Evolutionary conservation across 2,113 vertebrate genomes (phyloP), one percentile per base, ranked within the genome.

Genomic region (Entelurus aequoreus): DNA sequence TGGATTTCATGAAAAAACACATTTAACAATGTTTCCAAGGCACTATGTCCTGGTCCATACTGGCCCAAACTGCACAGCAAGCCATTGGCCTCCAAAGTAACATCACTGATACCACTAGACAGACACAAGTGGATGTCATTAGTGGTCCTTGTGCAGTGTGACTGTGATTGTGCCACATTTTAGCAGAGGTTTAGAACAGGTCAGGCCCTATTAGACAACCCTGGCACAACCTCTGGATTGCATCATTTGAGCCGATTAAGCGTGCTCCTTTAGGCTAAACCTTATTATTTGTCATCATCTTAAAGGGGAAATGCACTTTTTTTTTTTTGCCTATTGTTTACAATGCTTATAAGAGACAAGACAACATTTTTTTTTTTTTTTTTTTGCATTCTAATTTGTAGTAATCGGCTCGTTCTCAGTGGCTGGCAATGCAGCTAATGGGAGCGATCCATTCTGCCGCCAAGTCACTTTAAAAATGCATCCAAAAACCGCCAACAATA

Each of bases 181-280:
- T 66, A 62, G 28, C 58, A 42, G 10, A 2, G 6, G 47, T 74
- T 78, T 67, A 56, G 11, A 48, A 68, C 28, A 2, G 63, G 70
- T 75, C 69, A 73, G 69, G 63, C 63, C 49, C 47, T 54, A 71
- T 87, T 83, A 78, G 28, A 72, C 63, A 77, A 76, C 71, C 72
- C 67, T 84, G 86, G 71, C 78, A 74, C 19, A 65, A 75, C 50
- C 72, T 61, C 63, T 56, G 59, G 63, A 59, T 68, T 84, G 70
- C 81, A 79, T 85, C 73, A 79, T 79, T 75, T 72, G 57, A 84
- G 54, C 54, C 79, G 79, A 88, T 88, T 88, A 84, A 76, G 67
- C 62, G 74, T 79, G 69, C 72, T 70, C 36, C 14, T 68, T 65
- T 21, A 16, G 66, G 60, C 62, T 52, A 65, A 65, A 68, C 78